Evolutionary conservation across 2,888 invertebrate genomes (phyloP), one percentile per base, ranked within the genome.

Genomic region (Cheilosia pagana): DNA sequence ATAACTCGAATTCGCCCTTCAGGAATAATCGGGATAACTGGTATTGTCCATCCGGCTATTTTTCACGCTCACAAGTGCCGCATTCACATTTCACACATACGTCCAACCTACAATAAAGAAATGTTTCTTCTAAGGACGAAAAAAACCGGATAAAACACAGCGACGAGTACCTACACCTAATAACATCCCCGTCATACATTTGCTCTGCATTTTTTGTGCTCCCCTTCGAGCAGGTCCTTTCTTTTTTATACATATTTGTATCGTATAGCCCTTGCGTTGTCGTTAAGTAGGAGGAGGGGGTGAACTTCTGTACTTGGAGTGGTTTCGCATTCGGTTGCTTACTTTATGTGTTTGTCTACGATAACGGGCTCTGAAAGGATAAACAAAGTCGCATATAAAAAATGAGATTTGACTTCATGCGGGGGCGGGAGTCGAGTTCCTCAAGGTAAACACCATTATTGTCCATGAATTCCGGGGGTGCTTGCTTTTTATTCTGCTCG

Each of bases 371-470:
- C 71, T 81, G 75, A 81, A 85, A 81, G 81, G 85, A 85, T 85
- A 75, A 76, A 85, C 81, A 85, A 75, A 75, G 79, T 76, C 62
- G 79, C 19, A 8, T 81, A 81, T 70, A 75, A 85, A 79, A 71
- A 75, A 75, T 75, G 75, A 67, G 72, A 71, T 81, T 79, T 71
- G 75, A 85, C 79, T 81, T 48, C 23, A 28, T 23, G 41, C 57
- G 48, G 25, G 25, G 53, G 70, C 45, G 31, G 16, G 67, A 63
- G 59, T 70, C 52, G 71, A 71, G 50, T 67, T 75, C 60, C 35
- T 76, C 75, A 85, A 85, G 85, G 85, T 85, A 85, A 85, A 85
- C 85, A 85, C 85, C 81, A 81, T 85, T 71, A 85, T 76, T 81
- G 81, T 71, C 65, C 79, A 75, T 79, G 79, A 60, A 75, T 60